phyloP scores from a whole-genome alignment of 2,113 vertebrate genomes.

The Cyphomyrus plagiostoma region DNA sequence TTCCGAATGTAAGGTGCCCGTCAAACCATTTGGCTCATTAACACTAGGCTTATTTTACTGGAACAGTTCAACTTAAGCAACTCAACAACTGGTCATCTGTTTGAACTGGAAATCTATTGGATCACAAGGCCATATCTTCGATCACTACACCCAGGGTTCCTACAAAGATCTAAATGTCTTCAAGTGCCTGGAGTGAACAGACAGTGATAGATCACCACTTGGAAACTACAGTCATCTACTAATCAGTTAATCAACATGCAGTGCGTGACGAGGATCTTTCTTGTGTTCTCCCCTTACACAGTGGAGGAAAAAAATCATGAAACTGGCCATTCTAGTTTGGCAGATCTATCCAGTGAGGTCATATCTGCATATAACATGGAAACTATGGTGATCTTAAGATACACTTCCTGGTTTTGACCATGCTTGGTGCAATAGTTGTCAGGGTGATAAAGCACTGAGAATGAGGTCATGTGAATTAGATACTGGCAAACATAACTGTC shows the following conservation, averaged over 20 bases:
- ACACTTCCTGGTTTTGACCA: not conserved
- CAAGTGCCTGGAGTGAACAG: not conserved
- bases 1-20: not conserved
- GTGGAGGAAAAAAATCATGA: not conserved
- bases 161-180: not conserved
- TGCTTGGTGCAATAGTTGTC: not conserved
- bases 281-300: not conserved
- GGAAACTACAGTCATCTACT: not conserved
- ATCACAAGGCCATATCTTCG: not conserved
- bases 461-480: not conserved
- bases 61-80: not conserved
- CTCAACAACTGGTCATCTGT: not conserved
- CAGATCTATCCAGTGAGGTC: not conserved
- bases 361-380: not conserved
- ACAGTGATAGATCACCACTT: not conserved
- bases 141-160: not conserved
- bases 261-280: not conserved
- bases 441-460: not conserved
- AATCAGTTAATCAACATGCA: not conserved
- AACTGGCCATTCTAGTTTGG: not conserved
- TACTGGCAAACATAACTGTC: not conserved
- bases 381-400: not conserved
- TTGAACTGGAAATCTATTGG: not conserved
- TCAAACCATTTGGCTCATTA: not conserved
- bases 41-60: not conserved